These are phyloP conservation scores for Chloroclysta siterata DNA, from an alignment of 2,888 invertebrate species.

Conservation along the genomic window DNA sequence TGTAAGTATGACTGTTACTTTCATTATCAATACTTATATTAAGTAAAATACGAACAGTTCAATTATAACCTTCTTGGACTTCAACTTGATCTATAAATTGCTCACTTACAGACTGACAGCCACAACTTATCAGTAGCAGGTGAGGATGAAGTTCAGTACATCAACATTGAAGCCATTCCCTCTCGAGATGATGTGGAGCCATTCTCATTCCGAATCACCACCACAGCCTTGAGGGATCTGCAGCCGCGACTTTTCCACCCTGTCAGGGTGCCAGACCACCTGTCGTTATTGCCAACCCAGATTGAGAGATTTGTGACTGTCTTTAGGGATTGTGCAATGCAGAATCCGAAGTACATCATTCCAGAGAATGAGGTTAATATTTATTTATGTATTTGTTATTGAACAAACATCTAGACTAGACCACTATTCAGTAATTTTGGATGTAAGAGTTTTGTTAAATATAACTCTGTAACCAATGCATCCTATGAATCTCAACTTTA, in stretches of 20 bases:
- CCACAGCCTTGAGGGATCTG: constrained; percentile 91
- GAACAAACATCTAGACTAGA: no score
- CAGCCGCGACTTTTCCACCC: constrained; percentile 64
- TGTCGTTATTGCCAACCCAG: constrained; percentile 87
- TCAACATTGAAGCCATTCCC: constrained; percentile 91
- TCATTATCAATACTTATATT: not conserved
- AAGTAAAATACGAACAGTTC: no score
- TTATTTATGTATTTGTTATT: not conserved
- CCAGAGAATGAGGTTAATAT: constrained; percentile 72
- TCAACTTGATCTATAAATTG: not conserved
- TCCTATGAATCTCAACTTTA: no score
- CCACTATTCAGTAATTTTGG: no score
- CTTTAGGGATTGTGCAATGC: constrained; percentile 90
- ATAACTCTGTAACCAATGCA: no score
- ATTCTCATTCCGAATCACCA: constrained; percentile 90
- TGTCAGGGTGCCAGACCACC: constrained; percentile 68
- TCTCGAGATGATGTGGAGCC: constrained; percentile 83
- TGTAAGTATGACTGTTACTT: constrained; percentile 58
- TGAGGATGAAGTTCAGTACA: constrained; percentile 89
- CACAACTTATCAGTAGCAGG: constrained; percentile 88
- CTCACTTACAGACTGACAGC: constrained; percentile 85
- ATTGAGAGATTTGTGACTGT: constrained; percentile 93
- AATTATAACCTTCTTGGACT: no score
- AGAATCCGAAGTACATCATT: constrained; percentile 87
- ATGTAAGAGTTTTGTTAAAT: no score